Conservation (phyloP, 2,113 vertebrate species). For the Limnothrissa miodon region DNA sequence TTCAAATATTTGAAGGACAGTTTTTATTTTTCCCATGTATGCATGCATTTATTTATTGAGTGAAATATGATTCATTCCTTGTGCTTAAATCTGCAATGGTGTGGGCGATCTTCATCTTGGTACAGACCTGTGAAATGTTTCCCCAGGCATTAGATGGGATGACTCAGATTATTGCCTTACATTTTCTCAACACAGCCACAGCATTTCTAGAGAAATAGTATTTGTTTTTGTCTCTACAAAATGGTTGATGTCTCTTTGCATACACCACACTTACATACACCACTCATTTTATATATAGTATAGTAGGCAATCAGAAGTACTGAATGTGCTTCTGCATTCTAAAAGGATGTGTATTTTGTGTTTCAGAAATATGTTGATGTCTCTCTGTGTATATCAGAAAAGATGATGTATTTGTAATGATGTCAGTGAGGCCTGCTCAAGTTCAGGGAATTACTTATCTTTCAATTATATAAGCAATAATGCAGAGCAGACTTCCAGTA, state of each 20-base stretch:
- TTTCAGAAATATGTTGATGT: no score
- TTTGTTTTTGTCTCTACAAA: neutral
- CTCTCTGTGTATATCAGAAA: no score
- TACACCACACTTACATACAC: neutral
- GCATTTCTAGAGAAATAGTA: neutral
- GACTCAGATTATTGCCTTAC: slow-evolving; percentile 7
- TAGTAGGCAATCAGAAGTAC: neutral
- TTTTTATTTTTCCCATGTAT: neutral
- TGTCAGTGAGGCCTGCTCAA: neutral
- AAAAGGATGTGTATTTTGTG: no score
- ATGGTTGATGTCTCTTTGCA: neutral
- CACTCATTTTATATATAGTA: no score
- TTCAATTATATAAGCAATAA: neutral
- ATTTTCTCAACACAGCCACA: neutral
- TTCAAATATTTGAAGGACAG: neutral
- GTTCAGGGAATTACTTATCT: neutral
- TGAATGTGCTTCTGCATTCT: no score
- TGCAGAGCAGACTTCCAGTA: neutral
- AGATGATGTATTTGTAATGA: no score
- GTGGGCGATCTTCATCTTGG: neutral
- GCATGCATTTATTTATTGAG: neutral
- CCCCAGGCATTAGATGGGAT: neutral
- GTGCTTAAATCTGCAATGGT: neutral
- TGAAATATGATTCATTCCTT: neutral
- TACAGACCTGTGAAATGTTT: slow-evolving; percentile 1